Percentiles rank a stretch among this genome's conserved stretches.
Evolutionary conservation across 2,888 invertebrate species (phyloP).

Genomic region (Zonitis immaculata): DNA sequence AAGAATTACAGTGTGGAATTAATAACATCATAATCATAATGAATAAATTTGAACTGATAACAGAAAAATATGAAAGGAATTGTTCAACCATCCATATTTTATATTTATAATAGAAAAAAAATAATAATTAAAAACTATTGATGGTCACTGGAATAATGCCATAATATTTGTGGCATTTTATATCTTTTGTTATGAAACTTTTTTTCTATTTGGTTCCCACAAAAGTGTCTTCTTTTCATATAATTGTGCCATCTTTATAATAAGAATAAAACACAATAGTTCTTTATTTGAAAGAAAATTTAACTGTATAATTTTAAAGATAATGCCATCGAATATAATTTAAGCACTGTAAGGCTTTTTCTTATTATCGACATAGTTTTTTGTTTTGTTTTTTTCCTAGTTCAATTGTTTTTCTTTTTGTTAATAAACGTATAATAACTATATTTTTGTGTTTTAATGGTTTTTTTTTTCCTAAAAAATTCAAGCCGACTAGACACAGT

Average conservation of each 20-base stretch:
- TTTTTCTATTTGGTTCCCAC: background rate
- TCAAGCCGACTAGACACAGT: no score
- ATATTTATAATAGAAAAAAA: no score
- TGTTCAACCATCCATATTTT: conserved; percentile 17
- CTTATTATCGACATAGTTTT: no score
- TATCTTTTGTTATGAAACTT: background rate
- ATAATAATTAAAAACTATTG: conserved; percentile 3
- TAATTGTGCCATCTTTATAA: background rate
- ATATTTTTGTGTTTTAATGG: background rate
- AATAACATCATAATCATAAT: no score
- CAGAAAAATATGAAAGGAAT: conserved; percentile 12
- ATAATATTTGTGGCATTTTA: background rate
- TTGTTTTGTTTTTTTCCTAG: background rate
- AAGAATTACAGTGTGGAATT: background rate
- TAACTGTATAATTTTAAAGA: no score
- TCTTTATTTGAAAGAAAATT: no score
- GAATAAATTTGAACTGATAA: conserved; percentile 10
- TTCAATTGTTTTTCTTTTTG: background rate
- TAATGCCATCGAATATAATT: no score
- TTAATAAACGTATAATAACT: background rate
- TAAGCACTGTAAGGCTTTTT: background rate
- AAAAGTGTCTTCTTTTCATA: background rate
- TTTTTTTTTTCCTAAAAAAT: no score
- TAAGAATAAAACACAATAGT: no score
- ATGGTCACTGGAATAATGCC: background rate